These are phyloP conservation scores for Litoditis marina DNA, from an alignment of 2,888 invertebrate species.

Conservation along the genomic window DNA sequence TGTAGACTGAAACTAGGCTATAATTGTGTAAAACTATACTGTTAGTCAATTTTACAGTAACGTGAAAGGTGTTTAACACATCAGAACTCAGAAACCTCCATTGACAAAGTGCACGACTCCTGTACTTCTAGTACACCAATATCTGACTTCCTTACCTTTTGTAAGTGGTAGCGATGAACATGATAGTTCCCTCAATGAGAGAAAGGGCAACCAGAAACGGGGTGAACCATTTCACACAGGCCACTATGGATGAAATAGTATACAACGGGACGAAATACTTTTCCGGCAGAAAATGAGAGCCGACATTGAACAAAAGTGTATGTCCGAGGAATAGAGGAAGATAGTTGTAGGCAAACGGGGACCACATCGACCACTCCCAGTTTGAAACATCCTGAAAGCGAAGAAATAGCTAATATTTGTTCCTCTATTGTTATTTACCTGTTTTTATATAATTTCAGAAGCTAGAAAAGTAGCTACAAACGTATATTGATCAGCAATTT, in stretches of 20 bases:
- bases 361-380: constrained; percentile 62
- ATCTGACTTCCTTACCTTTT: constrained; percentile 28
- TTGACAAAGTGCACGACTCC: too few species aligned
- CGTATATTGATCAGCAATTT: too few species aligned
- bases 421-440: too few species aligned
- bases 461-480: too few species aligned
- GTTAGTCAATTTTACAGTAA: too few species aligned
- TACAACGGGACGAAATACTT: constrained; percentile 36
- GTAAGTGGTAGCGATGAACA: constrained; percentile 42
- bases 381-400: constrained; percentile 59
- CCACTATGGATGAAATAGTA: constrained; percentile 41
- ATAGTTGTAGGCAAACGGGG: constrained; percentile 45
- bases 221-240: constrained; percentile 43
- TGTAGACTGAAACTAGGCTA: too few species aligned
- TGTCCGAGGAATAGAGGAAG: constrained; percentile 51
- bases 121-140: background rate
- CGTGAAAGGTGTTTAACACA: too few species aligned
- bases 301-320: constrained; percentile 55
- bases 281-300: constrained; percentile 36
- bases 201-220: constrained; percentile 45
- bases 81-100: too few species aligned
- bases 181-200: constrained; percentile 45
- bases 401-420: too few species aligned
- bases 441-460: too few species aligned
- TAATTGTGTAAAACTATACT: too few species aligned